Conservation (phyloP, 2,888 invertebrate genomes). For the Shargacucullia verbasci region DNA sequence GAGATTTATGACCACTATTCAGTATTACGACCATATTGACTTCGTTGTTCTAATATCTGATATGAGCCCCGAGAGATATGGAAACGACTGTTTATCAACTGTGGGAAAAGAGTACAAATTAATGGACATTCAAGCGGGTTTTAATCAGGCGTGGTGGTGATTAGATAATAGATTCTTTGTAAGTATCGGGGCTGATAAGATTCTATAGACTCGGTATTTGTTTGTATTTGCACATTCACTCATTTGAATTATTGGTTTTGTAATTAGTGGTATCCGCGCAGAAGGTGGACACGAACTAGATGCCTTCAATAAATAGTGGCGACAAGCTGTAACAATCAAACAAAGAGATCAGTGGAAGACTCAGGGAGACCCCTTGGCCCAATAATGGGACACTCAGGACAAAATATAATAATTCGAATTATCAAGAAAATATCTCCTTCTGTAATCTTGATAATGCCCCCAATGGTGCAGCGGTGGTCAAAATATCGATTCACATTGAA, state of each 20-base stretch:
- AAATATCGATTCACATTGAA: constrained; percentile 39
- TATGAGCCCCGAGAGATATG: constrained; percentile 41
- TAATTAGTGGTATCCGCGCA: no score
- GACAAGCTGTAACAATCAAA: no score
- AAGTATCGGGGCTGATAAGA: constrained; percentile 32
- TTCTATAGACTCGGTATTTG: constrained; percentile 14
- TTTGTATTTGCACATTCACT: constrained; percentile 23
- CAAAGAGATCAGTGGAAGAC: no score
- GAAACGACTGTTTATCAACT: constrained; percentile 56
- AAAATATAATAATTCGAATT: no score
- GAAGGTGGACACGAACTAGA: no score
- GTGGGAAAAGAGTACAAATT: constrained; percentile 53
- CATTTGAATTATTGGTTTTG: constrained; percentile 7
- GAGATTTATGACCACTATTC: constrained; percentile 45
- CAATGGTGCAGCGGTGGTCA: constrained; percentile 4
- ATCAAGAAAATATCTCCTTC: no score
- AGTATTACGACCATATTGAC: constrained; percentile 32
- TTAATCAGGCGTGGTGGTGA: constrained; percentile 46
- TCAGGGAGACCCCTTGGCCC: no score
- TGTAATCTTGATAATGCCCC: not conserved
- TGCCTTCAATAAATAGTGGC: no score
- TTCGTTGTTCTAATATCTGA: constrained; percentile 49
- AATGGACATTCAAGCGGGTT: constrained; percentile 43
- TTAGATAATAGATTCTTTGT: constrained; percentile 53
- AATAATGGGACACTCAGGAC: no score